These are phyloP conservation scores for Galerucella nymphaeae DNA, from an alignment of 2,888 invertebrate genomes.

Conservation along the genomic window DNA sequence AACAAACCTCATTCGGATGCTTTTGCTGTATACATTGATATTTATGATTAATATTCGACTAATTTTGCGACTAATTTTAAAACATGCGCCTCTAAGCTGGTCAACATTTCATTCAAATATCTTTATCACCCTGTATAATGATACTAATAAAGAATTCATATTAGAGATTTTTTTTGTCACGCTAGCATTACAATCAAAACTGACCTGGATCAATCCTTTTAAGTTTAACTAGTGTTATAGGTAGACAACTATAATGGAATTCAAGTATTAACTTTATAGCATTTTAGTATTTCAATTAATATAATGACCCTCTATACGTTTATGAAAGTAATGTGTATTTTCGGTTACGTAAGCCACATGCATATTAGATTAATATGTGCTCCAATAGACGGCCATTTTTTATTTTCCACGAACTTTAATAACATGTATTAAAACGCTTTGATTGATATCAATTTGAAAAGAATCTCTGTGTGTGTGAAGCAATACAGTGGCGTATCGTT, in stretches of 20 bases:
- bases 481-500: not conserved
- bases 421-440: not conserved
- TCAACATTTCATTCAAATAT: no score
- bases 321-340: slow-evolving; percentile 1
- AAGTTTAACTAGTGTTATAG: not conserved
- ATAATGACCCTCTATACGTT: not conserved
- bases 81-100: no score
- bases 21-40: no score
- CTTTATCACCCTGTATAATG: no score
- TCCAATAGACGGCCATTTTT: not conserved
- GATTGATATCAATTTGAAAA: not conserved
- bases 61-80: no score
- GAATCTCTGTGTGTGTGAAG: not conserved
- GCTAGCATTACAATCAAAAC: not conserved
- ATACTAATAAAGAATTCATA: slow-evolving; percentile 2
- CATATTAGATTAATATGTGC: not conserved
- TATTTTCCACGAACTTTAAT: slow-evolving; percentile 4
- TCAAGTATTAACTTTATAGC: not conserved
- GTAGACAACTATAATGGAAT: not conserved
- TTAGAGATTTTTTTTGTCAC: not conserved
- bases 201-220: slow-evolving; percentile 2
- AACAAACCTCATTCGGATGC: no score
- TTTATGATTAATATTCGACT: no score
- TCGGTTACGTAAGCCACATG: not conserved
- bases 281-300: not conserved